Conservation (phyloP, 2,797 vertebrate genomes). For the Borostomias antarcticus region DNA sequence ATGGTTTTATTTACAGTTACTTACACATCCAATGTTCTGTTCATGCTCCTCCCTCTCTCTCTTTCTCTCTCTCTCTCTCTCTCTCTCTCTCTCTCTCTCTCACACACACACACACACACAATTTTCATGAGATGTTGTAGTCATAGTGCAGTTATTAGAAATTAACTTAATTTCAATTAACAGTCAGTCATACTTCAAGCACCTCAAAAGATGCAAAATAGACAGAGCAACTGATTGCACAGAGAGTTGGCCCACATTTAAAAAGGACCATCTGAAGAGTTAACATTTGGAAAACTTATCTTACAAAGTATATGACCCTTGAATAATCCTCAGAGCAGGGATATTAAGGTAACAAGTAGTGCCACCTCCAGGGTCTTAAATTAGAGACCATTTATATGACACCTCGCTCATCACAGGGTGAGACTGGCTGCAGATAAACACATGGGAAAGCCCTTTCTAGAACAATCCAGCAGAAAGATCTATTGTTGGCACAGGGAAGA, state of each 20-base stretch:
- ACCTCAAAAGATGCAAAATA: too few species aligned
- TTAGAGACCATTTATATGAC: neutral
- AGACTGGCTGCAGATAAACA: conserved; percentile 4
- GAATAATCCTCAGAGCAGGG: neutral
- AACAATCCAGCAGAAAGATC: neutral
- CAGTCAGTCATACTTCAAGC: too few species aligned
- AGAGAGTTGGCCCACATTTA: neutral
- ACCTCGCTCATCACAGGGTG: neutral
- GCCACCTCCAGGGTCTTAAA: neutral
- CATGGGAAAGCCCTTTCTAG: neutral
- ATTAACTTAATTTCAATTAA: too few species aligned
- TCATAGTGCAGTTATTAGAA: too few species aligned
- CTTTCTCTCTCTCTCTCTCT: too few species aligned
- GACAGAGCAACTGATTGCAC: neutral
- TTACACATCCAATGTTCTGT: neutral
- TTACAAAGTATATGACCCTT: neutral
- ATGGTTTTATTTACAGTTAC: neutral
- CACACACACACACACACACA: too few species aligned
- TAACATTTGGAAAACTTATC: neutral
- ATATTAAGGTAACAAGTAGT: neutral
- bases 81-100: too few species aligned
- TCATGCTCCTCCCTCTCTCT: too few species aligned
- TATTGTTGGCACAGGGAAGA: neutral
- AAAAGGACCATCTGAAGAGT: neutral
- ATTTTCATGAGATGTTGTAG: too few species aligned